Evolutionary conservation across 30 jellyfish, hydroid and myxozoan species (phyloP).

Genomic region (Pelagia noctiluca): DNA sequence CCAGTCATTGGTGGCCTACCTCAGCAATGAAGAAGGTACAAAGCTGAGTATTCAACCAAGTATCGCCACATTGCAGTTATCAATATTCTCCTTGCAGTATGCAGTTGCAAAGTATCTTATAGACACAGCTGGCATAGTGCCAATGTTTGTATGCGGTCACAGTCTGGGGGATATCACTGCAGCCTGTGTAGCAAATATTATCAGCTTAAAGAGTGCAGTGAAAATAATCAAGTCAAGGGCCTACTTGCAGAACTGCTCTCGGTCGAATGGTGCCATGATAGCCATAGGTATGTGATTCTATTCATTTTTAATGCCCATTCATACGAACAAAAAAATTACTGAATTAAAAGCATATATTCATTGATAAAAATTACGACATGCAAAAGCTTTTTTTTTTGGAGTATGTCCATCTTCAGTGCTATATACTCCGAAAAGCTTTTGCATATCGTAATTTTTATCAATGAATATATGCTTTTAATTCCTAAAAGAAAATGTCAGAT

Average conservation of each 20-base stretch:
- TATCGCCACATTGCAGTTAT: conserved; percentile 32
- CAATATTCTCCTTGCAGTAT: conserved; percentile 53
- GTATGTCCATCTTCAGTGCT: too few species aligned
- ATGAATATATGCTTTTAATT: too few species aligned
- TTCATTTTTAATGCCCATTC: too few species aligned
- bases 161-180: too few species aligned
- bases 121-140: conserved; percentile 12
- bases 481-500: too few species aligned
- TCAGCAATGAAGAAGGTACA: background rate
- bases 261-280: conserved; percentile 46
- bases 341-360: too few species aligned
- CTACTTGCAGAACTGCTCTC: conserved; percentile 33
- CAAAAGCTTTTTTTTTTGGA: too few species aligned
- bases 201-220: conserved; percentile 34
- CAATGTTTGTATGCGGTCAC: conserved; percentile 42
- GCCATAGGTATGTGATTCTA: conserved; percentile 68
- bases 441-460: too few species aligned
- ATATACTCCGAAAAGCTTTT: too few species aligned
- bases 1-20: conserved; percentile 16
- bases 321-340: too few species aligned
- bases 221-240: conserved; percentile 38
- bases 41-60: too few species aligned
- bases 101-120: conserved; percentile 46
- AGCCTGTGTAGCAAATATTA: conserved; percentile 49
- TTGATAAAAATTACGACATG: too few species aligned